Evolutionary conservation across 2,797 vertebrate genomes (phyloP), one percentile per base, ranked within the genome.

Genomic region (Poliocrania exsul): DNA sequence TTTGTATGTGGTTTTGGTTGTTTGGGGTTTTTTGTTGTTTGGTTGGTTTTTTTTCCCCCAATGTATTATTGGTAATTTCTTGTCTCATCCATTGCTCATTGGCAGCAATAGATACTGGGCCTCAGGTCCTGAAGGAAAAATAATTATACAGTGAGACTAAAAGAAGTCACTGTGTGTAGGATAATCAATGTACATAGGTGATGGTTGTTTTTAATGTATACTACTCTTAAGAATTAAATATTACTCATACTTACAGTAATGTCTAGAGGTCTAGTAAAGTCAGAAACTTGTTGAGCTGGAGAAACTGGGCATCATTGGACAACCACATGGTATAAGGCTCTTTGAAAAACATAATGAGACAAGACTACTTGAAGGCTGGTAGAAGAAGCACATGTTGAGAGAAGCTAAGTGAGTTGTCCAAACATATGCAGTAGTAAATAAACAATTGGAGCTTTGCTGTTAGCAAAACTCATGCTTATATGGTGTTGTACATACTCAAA

Each of bases 1-100:
- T 21, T 77, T 38, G 7, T 1, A 1, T 57, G 1, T 71, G 29
- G 5, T 19, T 83, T 70, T 57, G 0, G 0, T 33, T 64, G 33
- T 40, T 35, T 9, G n/a, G 31, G 1, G 4, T 18, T n/a, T 42
- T 65, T 44, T 42, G 13, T 44, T 13, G 40, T 42, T 42, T 42
- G 40, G 16, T 42, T 42, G 40, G 19, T 11, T 8, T 58, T 25
- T 28, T 51, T 29, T 6, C 50, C 28, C 50, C 50, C 7, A 65
- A 0, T 16, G 12, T 21, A 2, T 92, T 92, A 15, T 14, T 86
- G 17, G 7, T 83, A 19, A 46, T 92, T 81, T 78, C 16, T 38
- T 57, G 38, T 54, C 6, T 74, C 44, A 33, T 37, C 21, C 54
- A 79, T 0, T 72, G 16, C 18, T 81, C 10, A 5, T 17, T 88